Conservation (phyloP, 1,140 invertebrate genomes). For the Trialeurodes vaporariorum region DNA sequence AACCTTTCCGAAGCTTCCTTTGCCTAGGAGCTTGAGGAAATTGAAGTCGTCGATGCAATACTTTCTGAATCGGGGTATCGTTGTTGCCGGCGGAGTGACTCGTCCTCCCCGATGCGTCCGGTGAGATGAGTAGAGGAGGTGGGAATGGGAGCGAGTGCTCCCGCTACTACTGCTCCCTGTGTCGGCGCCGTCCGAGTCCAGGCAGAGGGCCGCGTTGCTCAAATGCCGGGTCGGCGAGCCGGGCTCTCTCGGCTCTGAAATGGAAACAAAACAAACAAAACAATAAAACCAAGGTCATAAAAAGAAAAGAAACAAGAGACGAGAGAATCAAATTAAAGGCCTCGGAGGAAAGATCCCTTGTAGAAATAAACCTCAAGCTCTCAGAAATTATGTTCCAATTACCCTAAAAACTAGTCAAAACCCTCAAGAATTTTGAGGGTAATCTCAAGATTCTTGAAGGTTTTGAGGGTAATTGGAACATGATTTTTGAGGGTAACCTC, state of each 20-base stretch:
- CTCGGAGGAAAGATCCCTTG: no score
- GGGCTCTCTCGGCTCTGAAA: conserved; percentile 13
- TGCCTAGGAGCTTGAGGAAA: conserved; percentile 88
- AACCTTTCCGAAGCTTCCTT: conserved; percentile 95
- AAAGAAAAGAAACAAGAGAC: no score
- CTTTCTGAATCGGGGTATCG: conserved; percentile 75
- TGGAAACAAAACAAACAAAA: no score
- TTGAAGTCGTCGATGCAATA: conserved; percentile 83
- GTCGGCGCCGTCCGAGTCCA: conserved; percentile 9
- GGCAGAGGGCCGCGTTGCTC: conserved; percentile 17
- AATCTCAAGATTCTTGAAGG: no score
- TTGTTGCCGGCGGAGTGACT: conserved; percentile 68
- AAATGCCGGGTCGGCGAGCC: conserved; percentile 20
- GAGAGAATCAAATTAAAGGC: no score
- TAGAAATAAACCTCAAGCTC: no score
- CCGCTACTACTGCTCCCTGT: neutral
- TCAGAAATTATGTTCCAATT: no score
- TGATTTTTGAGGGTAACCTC: no score
- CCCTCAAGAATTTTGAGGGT: no score
- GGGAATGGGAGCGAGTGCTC: neutral
- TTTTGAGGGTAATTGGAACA: no score
- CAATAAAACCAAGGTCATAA: no score
- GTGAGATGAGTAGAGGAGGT: neutral
- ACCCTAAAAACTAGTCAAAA: no score
- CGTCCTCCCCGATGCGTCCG: conserved; percentile 36